Conservation (phyloP, 30 jellyfish, hydroid and myxozoan genomes). For the Aurelia aurita complex sp. Pacific region DNA sequence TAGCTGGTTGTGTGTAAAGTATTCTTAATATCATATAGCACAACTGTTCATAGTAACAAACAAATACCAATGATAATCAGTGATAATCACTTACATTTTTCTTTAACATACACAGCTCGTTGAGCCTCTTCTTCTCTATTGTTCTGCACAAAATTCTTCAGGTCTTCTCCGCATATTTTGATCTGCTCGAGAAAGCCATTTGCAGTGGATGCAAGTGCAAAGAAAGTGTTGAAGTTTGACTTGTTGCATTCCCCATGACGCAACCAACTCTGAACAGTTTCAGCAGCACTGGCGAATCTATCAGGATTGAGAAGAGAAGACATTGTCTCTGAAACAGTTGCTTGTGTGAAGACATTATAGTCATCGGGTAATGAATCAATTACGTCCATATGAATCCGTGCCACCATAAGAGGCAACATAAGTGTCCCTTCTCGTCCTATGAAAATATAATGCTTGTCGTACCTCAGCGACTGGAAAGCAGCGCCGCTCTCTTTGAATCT, state of each 20-base stretch:
- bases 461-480: not conserved
- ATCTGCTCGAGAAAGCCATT: slow-evolving; percentile 10
- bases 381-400: not conserved
- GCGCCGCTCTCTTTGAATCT: not conserved
- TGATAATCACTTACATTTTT: not conserved
- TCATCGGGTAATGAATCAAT: not conserved
- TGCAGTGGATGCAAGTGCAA: slow-evolving; percentile 3
- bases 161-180: not conserved
- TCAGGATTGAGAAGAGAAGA: not conserved
- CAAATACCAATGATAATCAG: no score
- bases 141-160: not conserved
- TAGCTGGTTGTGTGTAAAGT: no score
- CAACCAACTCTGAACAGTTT: slow-evolving; percentile 1
- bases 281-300: not conserved
- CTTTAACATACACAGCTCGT: not conserved
- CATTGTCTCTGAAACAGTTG: slow-evolving; percentile 4
- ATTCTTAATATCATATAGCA: no score
- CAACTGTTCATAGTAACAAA: no score
- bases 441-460: slow-evolving; percentile 5
- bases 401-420: not conserved
- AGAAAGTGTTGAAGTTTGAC: not conserved
- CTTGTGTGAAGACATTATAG: not conserved
- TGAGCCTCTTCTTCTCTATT: slow-evolving; percentile 8
- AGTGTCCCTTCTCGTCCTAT: slow-evolving; percentile 9
- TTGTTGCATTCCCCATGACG: slow-evolving; percentile 6